Conservation (phyloP, 1,140 invertebrate species). For the Geopemphigus sp. region DNA sequence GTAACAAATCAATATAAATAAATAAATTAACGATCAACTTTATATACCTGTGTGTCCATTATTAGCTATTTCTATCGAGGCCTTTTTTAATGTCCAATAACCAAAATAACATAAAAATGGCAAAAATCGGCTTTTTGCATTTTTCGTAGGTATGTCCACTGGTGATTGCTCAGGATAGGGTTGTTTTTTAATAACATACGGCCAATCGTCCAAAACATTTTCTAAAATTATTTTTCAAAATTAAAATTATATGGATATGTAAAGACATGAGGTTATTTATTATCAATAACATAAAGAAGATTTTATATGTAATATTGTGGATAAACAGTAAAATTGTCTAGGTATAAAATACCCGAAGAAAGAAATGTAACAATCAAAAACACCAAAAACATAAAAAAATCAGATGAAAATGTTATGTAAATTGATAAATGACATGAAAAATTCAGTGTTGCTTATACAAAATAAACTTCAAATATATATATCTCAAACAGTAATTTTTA, state of each 20-base stretch:
- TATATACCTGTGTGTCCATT: constrained; percentile 27
- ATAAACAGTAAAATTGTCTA: too few relatives aligned
- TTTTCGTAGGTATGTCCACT: neutral
- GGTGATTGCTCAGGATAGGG: neutral
- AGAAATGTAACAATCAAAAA: too few relatives aligned
- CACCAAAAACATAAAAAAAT: too few relatives aligned
- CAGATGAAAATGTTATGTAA: too few relatives aligned
- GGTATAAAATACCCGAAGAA: too few relatives aligned
- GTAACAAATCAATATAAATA: neutral
- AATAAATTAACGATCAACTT: neutral
- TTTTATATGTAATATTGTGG: too few relatives aligned
- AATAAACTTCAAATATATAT: too few relatives aligned
- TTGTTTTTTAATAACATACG: neutral
- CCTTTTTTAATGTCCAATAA: neutral
- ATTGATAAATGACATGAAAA: too few relatives aligned
- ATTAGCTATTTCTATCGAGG: neutral
- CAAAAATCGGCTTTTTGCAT: neutral
- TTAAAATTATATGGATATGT: neutral
- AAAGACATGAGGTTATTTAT: too few relatives aligned
- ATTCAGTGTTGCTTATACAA: too few relatives aligned
- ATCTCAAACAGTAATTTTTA: too few relatives aligned
- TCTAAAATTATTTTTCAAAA: neutral
- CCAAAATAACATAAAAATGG: constrained; percentile 13
- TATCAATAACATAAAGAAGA: too few relatives aligned
- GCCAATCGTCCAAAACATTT: neutral